A percentile compares a stretch with the other conserved stretches of the same genome.
These are phyloP conservation scores for Tridacna gigas DNA, from an alignment of 2,888 invertebrate genomes.

Conservation along the genomic window DNA sequence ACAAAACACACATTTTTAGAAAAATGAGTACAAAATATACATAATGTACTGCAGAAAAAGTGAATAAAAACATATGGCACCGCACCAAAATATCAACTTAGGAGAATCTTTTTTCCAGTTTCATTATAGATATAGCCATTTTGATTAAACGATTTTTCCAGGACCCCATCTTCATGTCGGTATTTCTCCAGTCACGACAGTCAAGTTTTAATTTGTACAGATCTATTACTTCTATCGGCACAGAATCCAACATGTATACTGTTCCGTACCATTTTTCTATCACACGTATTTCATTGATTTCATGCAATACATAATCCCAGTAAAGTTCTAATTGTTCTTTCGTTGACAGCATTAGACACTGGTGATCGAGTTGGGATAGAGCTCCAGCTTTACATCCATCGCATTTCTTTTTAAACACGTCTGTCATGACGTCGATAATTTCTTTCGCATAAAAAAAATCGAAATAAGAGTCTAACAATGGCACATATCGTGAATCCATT, in stretches of 20 bases:
- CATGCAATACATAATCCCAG: too few species aligned
- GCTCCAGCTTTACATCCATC: background rate
- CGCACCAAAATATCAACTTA: too few species aligned
- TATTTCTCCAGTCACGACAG: constrained; percentile 7
- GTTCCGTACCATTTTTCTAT: constrained; percentile 12
- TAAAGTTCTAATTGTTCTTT: constrained; percentile 27
- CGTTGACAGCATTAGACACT: background rate
- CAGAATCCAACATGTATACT: background rate
- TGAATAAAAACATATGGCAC: too few species aligned
- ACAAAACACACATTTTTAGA: too few species aligned
- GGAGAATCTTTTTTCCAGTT: background rate
- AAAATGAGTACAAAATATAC: too few species aligned
- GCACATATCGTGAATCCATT: background rate
- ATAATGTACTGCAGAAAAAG: too few species aligned
- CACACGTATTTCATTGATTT: constrained; percentile 11
- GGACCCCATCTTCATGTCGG: constrained; percentile 14
- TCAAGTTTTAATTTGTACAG: constrained; percentile 24
- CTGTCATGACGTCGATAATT: background rate
- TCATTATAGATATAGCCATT: constrained; percentile 10
- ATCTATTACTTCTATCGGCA: constrained; percentile 5
- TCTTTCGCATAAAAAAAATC: constrained; percentile 22
- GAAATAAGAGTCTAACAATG: constrained; percentile 22
- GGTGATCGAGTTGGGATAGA: constrained; percentile 6
- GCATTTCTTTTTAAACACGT: constrained; percentile 21
- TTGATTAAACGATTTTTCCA: constrained; percentile 15